Base-by-base conservation (phyloP, 2,797 vertebrate genomes). In the Falco berigora region DNA sequence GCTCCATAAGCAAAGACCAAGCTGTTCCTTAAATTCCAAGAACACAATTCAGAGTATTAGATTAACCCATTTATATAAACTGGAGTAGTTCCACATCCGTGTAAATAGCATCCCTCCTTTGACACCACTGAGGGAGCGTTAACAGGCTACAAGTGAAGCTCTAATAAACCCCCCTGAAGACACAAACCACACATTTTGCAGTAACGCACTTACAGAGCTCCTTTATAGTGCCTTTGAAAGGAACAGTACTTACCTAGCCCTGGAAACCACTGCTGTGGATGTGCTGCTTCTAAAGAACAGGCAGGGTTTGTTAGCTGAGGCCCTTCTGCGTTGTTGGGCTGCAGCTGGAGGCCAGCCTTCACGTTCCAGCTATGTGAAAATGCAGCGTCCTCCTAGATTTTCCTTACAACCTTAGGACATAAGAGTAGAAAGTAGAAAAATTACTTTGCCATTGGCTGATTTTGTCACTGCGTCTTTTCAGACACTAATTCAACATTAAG, bases 241-340 rank as follows among this genome's bases (percentile, higher is more conserved):
- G 0, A 7, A 14, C 5, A 34, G 53, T 44, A 20, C 50, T 44
- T 53, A 8, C 4, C 0, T 2, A 16, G 8, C 21, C 9, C 55
- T 4, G 28, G 52, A 28, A 68, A 30, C 9, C 17, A 20, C 7
- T 6, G 3, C 25, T 4, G 34, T 23, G 67, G 81, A n/a, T 8
- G 12, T 20, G 58, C 34, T 53, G 6, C 61, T 88, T 17, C 49
- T 18, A 6, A 27, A 36, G 56, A 44, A 15, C 14, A 12, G 36
- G 47, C 67, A 59, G 2, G 1, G 2, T 28, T 36, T 14, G 4
- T 18, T 16, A 30, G 28, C 82, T 17, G 58, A 46, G 53, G 28
- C 20, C 18, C 15, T 87, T 73, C 64, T 15, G 44, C 5, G 1
- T 2, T 3, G 36, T 36, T 27, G 1, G 47, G 40, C 52, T 76